These are phyloP conservation scores for Solenopsis invicta DNA, from an alignment of 1,140 invertebrate species.

Conservation along the genomic window DNA sequence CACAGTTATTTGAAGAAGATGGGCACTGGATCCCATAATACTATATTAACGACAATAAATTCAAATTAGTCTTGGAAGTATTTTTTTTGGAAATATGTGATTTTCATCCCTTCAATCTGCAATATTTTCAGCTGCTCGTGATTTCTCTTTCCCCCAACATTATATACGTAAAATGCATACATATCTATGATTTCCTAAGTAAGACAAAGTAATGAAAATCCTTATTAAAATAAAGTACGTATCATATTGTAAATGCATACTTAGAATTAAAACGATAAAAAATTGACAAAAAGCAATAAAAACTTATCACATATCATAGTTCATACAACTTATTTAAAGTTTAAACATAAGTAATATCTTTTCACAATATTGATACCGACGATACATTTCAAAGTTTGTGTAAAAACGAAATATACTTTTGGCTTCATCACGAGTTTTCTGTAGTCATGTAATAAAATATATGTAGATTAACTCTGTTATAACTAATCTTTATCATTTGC, in stretches of 20 bases:
- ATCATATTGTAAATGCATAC: slow-evolving; percentile 9
- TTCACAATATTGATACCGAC: slow-evolving; percentile 16
- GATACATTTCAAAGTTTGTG: slow-evolving; percentile 14
- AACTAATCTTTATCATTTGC: not conserved
- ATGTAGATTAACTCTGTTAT: not conserved
- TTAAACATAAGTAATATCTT: not conserved
- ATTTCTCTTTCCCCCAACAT: slow-evolving; percentile 32
- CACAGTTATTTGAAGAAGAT: not conserved
- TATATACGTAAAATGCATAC: slow-evolving; percentile 12
- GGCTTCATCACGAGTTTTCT: not conserved
- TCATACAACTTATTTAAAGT: not conserved
- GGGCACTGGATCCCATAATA: not conserved
- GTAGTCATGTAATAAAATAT: not conserved
- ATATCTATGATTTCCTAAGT: not conserved
- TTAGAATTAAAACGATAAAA: not conserved
- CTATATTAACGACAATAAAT: not conserved
- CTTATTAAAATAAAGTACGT: slow-evolving; percentile 21
- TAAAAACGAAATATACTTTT: slow-evolving; percentile 1
- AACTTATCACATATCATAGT: not conserved
- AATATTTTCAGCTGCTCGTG: not conserved
- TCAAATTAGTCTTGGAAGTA: not conserved
- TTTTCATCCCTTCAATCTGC: not conserved
- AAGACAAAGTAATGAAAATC: slow-evolving; percentile 5
- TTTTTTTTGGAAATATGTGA: slow-evolving; percentile 21
- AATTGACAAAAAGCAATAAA: not conserved